These are phyloP conservation scores for Therioaphis trifolii DNA, from an alignment of 2,888 invertebrate species.

Conservation along the genomic window DNA sequence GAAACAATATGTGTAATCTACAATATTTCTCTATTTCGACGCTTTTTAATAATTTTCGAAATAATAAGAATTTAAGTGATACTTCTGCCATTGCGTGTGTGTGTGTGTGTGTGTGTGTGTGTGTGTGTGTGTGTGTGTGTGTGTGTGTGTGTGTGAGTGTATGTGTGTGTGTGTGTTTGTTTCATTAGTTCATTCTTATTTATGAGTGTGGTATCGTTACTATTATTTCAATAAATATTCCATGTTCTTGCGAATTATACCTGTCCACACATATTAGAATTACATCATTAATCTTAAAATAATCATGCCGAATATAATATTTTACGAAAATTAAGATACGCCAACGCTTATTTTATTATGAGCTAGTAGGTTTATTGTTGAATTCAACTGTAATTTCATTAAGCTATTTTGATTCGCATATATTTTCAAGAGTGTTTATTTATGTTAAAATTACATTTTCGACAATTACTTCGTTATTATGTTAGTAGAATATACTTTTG, in stretches of 20 bases:
- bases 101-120: background rate
- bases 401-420: too few relatives aligned
- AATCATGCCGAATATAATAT: background rate
- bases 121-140: background rate
- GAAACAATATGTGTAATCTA: background rate
- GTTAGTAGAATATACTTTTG: too few relatives aligned
- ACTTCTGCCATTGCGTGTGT: background rate
- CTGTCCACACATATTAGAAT: background rate
- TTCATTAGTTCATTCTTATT: background rate
- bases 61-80: too few relatives aligned
- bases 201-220: background rate
- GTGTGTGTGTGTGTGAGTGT: too few relatives aligned
- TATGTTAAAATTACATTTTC: too few relatives aligned
- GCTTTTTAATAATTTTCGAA: background rate
- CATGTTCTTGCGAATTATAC: background rate
- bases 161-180: background rate
- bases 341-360: background rate
- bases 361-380: background rate
- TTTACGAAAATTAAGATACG: background rate
- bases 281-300: constrained; percentile 7
- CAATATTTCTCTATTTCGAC: background rate
- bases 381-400: background rate
- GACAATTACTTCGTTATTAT: too few relatives aligned
- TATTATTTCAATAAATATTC: background rate
- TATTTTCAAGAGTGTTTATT: too few relatives aligned